Evolutionary conservation across 2,888 invertebrate species (phyloP).

Genomic region (Netelia fuscicornis): DNA sequence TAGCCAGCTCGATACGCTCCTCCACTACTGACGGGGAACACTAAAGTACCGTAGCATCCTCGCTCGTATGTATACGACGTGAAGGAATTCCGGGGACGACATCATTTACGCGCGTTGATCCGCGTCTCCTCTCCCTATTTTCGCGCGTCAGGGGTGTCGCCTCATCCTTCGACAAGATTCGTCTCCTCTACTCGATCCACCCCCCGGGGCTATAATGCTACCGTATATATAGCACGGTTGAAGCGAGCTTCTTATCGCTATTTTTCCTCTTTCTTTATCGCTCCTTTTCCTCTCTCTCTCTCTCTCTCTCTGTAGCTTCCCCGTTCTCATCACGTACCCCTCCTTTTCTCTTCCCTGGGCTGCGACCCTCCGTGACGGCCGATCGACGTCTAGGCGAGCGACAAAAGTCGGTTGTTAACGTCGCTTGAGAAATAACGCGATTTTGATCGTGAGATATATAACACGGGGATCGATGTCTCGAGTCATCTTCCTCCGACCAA

Average conservation of each 20-base stretch:
- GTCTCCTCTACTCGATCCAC: constrained; percentile 23
- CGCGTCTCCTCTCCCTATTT: constrained; percentile 22
- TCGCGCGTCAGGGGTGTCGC: not conserved
- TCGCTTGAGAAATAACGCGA: constrained; percentile 45
- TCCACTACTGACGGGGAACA: not conserved
- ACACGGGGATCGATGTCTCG: no score
- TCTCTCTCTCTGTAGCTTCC: not conserved
- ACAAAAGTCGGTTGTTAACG: constrained; percentile 53
- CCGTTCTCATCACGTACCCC: not conserved
- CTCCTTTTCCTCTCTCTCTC: constrained; percentile 24
- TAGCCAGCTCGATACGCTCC: not conserved
- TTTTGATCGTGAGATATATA: constrained; percentile 56
- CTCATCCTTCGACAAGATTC: not conserved
- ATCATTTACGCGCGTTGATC: constrained; percentile 64
- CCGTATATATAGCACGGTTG: not conserved
- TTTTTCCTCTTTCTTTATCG: not conserved
- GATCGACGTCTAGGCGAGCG: constrained; percentile 42
- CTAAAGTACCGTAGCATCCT: not conserved
- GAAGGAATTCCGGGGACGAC: constrained; percentile 58
- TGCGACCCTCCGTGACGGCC: constrained; percentile 15
- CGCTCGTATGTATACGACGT: constrained; percentile 24
- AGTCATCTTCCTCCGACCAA: no score
- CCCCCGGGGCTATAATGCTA: constrained; percentile 35
- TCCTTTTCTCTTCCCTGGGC: not conserved
- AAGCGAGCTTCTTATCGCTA: constrained; percentile 4